Conservation (phyloP, 2,888 invertebrate genomes). For the Eumacrocentrus americanus region DNA sequence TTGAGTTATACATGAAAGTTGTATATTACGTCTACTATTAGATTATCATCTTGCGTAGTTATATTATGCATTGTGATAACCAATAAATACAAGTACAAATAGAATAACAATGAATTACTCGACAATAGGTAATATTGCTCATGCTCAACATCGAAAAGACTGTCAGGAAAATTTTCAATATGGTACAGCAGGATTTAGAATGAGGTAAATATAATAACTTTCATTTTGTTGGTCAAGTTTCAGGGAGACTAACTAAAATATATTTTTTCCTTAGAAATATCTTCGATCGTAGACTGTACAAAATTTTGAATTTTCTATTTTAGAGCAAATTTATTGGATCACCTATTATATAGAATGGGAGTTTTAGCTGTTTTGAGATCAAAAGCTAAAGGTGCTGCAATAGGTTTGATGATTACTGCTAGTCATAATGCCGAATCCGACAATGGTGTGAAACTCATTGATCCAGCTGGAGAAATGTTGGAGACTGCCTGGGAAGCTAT, state of each 20-base stretch:
- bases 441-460: conserved; percentile 96
- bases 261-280: too few relatives aligned
- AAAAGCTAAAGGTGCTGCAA: conserved; percentile 76
- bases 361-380: conserved; percentile 89
- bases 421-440: conserved; percentile 97
- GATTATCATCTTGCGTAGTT: too few relatives aligned
- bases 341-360: conserved; percentile 95
- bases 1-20: too few relatives aligned
- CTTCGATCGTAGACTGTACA: too few relatives aligned
- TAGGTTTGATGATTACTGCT: conserved; percentile 99
- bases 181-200: conserved; percentile 86
- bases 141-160: conserved; percentile 78
- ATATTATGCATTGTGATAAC: too few relatives aligned
- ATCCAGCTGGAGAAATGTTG: conserved; percentile 97
- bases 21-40: too few relatives aligned
- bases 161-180: conserved; percentile 73
- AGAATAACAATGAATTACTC: conserved; percentile 36
- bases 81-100: too few relatives aligned
- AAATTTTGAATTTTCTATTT: conserved; percentile 50
- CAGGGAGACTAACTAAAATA: too few relatives aligned
- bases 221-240: background rate
- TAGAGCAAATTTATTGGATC: conserved; percentile 84
- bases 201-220: conserved; percentile 66
- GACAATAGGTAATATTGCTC: conserved; percentile 63
- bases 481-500: conserved; percentile 89